Evolutionary conservation across 2,888 invertebrate genomes (phyloP), one percentile per base, ranked within the genome.

Genomic region (Saturnia japonica): DNA sequence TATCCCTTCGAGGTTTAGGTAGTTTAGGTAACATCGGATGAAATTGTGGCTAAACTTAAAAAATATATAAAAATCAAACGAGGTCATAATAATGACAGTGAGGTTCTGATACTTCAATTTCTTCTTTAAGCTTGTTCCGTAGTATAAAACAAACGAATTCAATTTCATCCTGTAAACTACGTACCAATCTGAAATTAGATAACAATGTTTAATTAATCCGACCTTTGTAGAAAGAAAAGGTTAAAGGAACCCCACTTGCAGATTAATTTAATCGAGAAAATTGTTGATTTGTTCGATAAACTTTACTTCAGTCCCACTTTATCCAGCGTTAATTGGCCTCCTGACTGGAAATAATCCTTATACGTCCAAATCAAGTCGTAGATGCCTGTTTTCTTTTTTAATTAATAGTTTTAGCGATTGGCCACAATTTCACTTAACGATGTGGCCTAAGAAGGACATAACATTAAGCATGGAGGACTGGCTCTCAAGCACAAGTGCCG

Each of bases 241-340:
- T 68, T 54, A 25, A 68, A 43, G 25, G 57, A 42, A 40, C 51
- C 22, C 42, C 16, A 54, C 72, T 25, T 40, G 57, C 11, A 54
- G 42, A 14, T 40, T 16, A 47, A 70, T 40, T 62, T 51, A 60
- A 70, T 66, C 47, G 62, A 16, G 45, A 60, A 11, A 64, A 64
- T 8, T 40, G 1, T 64, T 40, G 40, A 62, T 45, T 43, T 25
- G 60, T 69, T 62, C 60, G 45, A n/a, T 28, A 69, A 43, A 16
- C 45, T 62, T 16, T 25, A 57, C 60, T 45, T 62, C 28, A 22
- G 11, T 54, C n/a, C 45, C 45, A 54, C 22, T 60, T 68, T n/a
- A 67, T 66, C 34, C 54, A 11, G 1, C 22, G 12, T 40, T 43
- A 60, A 70, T 70, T 66, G 57, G 22, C 54, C 60, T 67, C 28